Evolutionary conservation across 2,888 invertebrate species (phyloP), one percentile per base, ranked within the genome.

Genomic region (Pterostichus madidus): DNA sequence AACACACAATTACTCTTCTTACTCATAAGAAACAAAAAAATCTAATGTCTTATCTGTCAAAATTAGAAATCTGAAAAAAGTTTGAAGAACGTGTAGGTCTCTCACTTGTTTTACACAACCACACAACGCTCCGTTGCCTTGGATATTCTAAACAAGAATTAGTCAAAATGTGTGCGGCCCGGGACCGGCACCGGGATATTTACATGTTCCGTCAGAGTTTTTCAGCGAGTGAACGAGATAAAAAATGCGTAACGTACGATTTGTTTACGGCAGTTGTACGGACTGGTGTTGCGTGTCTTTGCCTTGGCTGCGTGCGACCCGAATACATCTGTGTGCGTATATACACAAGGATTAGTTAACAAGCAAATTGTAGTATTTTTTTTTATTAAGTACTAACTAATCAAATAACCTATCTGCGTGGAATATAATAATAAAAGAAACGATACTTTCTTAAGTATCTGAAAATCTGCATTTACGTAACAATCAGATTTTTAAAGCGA

Each of bases 191-290:
- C 44, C 31, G 11, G 68, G 44, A 71, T 71, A 71, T 71, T 71
- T 71, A 71, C 68, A 71, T 71, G 68, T 71, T 15, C 68, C 39
- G 68, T 71, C 68, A 71, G 10, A 71, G 68, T 71, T 71, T 71
- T 44, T 71, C 68, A 71, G 13, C 68, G 6, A 44, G 64, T n/a
- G 44, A 17, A 44, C 39, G 44, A 15, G 68, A 71, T 64, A 64
- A 71, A 71, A 71, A 71, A 71, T 71, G 24, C 39, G 39, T 44
- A 71, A 71, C 68, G 68, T 71, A 71, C 39, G 68, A 71, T 71
- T 71, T 71, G 68, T 71, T 71, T 71, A 71, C 68, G 68, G 44
- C 68, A 44, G 44, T 10, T 24, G 24, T 24, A 24, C 24, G 3
- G 24, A 24, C 24, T 24, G 24, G 49, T 49, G 49, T 49, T 49